Evolutionary conservation across 1,140 invertebrate species (phyloP), one percentile per base, ranked within the genome.

Genomic region (Sitobion miscanthi): DNA sequence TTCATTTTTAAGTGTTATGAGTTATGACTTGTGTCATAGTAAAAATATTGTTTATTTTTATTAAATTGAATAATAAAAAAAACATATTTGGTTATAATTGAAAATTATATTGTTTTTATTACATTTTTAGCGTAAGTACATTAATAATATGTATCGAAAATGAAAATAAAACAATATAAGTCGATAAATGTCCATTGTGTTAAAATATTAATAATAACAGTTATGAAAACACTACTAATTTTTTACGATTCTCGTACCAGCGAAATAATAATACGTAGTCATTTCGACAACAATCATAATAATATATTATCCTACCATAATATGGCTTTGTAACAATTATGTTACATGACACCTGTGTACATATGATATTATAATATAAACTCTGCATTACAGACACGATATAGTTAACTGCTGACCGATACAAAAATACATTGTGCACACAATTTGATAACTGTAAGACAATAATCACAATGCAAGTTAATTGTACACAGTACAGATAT

Each of bases 11-110:
- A 89, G 35, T 57, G 52, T 89, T 89, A 89, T 42, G 49, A 20
- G 42, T 88, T 49, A n/a, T 42, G 30, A 52, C 45, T 9, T 89
- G 52, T 89, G 52, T 38, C 49, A 89, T 89, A 89, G 17, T 57
- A 57, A 54, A 54, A 89, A 89, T 89, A 89, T 54, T 52, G 47
- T 54, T 54, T 88, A 20, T 89, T 52, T 54, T 89, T 89, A 89
- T 89, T 89, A 35, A 42, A 25, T 89, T 89, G 21, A 89, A 89
- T 54, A 7, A 49, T 52, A 52, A 52, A 47, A 47, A 86, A 86
- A 14, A 45, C 0, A 30, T 14, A 20, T 54, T 86, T 47, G 42
- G 9, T 86, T 47, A 86, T 45, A 20, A 49, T 86, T 86, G 0
- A 47, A 47, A 30, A n/a, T 86, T 0, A 1, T 20, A 86, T 47